phyloP scores from a whole-genome alignment of 2,113 vertebrate genomes.

The Hemibagrus wyckioides region DNA sequence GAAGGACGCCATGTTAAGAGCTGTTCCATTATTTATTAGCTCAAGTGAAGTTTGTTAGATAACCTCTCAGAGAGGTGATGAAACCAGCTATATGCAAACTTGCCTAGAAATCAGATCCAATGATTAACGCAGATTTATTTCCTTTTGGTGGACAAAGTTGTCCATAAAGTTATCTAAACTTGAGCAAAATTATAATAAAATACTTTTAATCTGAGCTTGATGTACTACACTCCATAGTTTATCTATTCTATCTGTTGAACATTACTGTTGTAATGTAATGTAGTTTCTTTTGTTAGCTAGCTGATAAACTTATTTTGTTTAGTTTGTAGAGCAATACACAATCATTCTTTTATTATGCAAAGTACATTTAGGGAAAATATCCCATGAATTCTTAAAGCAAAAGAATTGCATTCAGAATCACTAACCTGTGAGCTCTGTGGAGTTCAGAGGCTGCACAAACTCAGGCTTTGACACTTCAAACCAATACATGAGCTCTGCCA shows the following conservation, averaged over 20 bases:
- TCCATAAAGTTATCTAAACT: too few relatives aligned
- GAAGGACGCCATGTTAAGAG: not conserved
- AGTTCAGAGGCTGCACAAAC: conserved; percentile 81
- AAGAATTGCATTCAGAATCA: not conserved
- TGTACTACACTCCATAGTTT: too few relatives aligned
- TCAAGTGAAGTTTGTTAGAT: not conserved
- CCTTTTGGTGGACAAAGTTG: not conserved
- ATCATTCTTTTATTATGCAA: not conserved
- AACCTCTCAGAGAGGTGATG: not conserved
- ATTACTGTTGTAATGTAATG: not conserved
- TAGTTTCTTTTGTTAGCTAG: not conserved
- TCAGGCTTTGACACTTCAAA: conserved; percentile 86
- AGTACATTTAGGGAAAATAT: not conserved
- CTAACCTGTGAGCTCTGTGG: conserved; percentile 73
- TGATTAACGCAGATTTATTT: not conserved
- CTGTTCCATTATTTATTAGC: not conserved
- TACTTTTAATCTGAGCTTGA: too few relatives aligned
- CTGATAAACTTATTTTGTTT: not conserved
- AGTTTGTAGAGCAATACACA: not conserved
- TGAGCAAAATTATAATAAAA: too few relatives aligned
- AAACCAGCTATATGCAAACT: not conserved
- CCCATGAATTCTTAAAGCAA: not conserved
- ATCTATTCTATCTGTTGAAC: too few relatives aligned
- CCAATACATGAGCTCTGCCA: conserved; percentile 84
- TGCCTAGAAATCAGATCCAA: not conserved